phyloP scores from a whole-genome alignment of 2,113 vertebrate species.

The Mionectes macconnelli region DNA sequence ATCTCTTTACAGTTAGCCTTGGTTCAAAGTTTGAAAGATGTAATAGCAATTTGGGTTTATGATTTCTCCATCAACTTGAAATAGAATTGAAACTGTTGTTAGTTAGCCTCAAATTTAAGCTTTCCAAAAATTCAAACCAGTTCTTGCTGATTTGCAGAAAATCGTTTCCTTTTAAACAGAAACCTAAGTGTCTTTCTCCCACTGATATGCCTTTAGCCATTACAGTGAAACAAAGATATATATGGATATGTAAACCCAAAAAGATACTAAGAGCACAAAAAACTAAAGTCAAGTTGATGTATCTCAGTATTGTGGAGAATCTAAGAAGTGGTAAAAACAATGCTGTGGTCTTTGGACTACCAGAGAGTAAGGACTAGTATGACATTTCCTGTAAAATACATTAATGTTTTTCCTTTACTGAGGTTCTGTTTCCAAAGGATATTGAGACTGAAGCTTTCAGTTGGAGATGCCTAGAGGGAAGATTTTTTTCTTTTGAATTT shows the following conservation, averaged over 20 bases:
- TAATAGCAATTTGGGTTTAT: slow-evolving; percentile 63
- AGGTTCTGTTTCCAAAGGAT: background rate
- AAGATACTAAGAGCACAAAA: background rate
- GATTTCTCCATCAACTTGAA: slow-evolving; percentile 63
- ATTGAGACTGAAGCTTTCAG: background rate
- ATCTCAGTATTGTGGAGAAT: background rate
- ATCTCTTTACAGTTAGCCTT: slow-evolving; percentile 38
- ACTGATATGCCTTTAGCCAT: background rate
- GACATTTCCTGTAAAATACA: background rate
- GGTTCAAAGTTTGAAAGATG: slow-evolving; percentile 50
- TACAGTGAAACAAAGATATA: background rate
- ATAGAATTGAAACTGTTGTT: slow-evolving; percentile 14
- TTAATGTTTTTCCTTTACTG: background rate
- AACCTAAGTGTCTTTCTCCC: background rate
- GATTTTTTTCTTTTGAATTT: background rate
- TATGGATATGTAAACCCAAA: background rate
- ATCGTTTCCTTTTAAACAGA: background rate
- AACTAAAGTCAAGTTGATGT: background rate
- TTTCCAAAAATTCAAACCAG: slow-evolving; percentile 39
- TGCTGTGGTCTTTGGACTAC: background rate
- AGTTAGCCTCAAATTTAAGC: slow-evolving; percentile 7
- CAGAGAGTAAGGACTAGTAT: background rate
- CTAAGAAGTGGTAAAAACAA: background rate
- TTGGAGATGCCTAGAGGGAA: background rate
- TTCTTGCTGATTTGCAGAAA: slow-evolving; percentile 7